These are phyloP conservation scores for Monoplex corrugatus DNA, from an alignment of 2,888 invertebrate species.

Conservation along the genomic window DNA sequence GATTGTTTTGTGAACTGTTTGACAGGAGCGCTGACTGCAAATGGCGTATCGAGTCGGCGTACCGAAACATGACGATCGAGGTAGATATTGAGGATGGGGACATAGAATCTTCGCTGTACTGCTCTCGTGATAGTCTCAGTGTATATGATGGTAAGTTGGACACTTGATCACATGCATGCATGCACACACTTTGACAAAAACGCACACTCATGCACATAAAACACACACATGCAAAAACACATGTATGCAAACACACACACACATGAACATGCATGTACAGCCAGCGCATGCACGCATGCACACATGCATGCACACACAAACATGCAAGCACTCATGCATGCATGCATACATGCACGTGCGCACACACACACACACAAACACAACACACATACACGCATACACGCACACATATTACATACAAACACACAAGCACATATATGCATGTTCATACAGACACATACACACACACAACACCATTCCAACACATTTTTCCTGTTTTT, in stretches of 20 bases:
- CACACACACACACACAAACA: too few species aligned
- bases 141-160: slow-evolving; percentile 40
- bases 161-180: background rate
- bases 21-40: slow-evolving; percentile 11
- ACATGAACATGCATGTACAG: background rate
- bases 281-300: background rate
- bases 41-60: slow-evolving; percentile 38
- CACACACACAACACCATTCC: too few species aligned
- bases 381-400: too few species aligned
- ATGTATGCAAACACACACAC: background rate
- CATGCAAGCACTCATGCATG: too few species aligned
- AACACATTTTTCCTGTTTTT: too few species aligned
- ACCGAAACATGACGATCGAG: background rate
- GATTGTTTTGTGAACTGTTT: background rate
- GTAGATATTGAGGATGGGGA: slow-evolving; percentile 15
- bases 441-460: too few species aligned
- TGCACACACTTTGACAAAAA: background rate
- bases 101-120: slow-evolving; percentile 24
- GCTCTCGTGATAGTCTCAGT: slow-evolving; percentile 33
- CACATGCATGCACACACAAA: too few species aligned
- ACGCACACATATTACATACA: too few species aligned
- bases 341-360: too few species aligned
- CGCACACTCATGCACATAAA: background rate
- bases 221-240: too few species aligned
- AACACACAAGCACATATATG: too few species aligned